phyloP scores from a whole-genome alignment of 2,113 vertebrate genomes.

The Barnardius zonarius region DNA sequence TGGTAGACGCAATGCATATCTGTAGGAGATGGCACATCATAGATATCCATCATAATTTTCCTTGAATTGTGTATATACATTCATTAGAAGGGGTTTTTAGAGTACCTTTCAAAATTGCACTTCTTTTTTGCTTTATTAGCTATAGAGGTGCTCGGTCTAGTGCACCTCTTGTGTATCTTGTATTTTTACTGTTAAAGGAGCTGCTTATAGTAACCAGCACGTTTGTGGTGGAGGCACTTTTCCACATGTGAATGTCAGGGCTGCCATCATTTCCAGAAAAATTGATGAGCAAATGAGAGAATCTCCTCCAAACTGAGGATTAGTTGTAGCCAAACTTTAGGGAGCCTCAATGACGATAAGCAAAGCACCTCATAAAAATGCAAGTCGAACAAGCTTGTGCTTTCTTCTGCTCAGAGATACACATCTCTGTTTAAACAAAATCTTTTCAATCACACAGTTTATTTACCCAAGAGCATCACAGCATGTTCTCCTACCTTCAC shows the following conservation, averaged over 20 bases:
- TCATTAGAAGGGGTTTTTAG: neutral
- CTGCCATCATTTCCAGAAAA: neutral
- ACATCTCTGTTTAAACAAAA: neutral
- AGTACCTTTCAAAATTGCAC: neutral
- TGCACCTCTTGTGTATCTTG: neutral
- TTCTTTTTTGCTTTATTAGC: neutral
- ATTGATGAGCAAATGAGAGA: neutral
- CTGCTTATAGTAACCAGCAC: neutral
- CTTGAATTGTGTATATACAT: neutral
- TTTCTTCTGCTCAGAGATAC: neutral
- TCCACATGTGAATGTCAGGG: fast-evolving
- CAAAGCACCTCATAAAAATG: neutral
- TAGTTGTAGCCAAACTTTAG: neutral
- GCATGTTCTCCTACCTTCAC: neutral
- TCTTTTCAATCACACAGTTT: neutral
- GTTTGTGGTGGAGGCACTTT: neutral
- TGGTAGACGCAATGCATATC: neutral
- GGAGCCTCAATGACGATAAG: neutral
- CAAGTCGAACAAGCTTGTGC: neutral
- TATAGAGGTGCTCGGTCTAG: neutral
- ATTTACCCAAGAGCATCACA: neutral
- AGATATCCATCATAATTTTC: neutral
- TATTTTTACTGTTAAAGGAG: neutral
- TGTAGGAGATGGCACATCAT: neutral
- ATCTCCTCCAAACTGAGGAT: neutral